Evolutionary conservation across 2,888 invertebrate species (phyloP), one percentile per base, ranked within the genome.

Genomic region (Napeogenes inachia): DNA sequence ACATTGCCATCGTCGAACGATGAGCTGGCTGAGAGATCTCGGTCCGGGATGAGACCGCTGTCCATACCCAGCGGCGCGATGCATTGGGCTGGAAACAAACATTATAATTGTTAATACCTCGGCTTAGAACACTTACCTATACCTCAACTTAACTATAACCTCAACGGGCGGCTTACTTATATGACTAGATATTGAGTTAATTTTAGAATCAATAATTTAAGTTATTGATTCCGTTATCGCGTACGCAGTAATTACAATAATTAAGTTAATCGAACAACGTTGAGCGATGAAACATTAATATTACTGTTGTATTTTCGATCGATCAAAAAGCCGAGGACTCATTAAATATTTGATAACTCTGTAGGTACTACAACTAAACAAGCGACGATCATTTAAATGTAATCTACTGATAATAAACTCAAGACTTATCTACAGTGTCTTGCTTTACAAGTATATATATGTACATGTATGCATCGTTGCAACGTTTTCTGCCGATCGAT

Each of bases 1-100:
- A 97, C 96, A 82, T 95, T 95, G 77, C 94, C 94, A 75, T 93
- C 93, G 87, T 97, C 95, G 89, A 95, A 96, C 71, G 95, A 95
- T 55, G 97, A 96, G 84, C 96, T 96, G 69, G 97, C 96, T 64
- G 93, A 93, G 78, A 97, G 93, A 84, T 96, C 96, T 75, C 92
- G 91, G 89, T 97, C 95, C 74, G 93, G 93, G 77, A 97, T 97
- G 73, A 91, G 91, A 65, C 95, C 95, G 71, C 93, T 94, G 91
- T 96, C 95, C 96, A 97, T 96, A 66, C 97, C 97, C 79, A 97
- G 91, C 58, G 96, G 94, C 67, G 93, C 93, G 77, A 93, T 93
- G 87, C 96, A 96, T 92, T 95, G 94, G 76, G 94, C 96, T 96
- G 93, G 64, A 91, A 92, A 80, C 74, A 82, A 66, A 38, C 57